Conservation (phyloP, 2,888 invertebrate species). For the Empis stercorea region DNA sequence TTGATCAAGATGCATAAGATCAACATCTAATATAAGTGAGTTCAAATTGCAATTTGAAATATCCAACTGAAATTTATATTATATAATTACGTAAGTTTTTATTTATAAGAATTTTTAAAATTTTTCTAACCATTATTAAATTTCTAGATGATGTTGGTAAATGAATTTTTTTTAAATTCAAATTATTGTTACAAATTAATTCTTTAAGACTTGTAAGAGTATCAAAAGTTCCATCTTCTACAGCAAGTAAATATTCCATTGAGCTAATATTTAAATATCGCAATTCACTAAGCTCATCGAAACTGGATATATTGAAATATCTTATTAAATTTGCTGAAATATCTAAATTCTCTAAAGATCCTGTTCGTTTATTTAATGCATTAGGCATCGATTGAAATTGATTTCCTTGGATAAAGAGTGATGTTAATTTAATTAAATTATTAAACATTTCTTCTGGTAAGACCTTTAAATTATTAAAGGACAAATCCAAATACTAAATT, state of each 20-base stretch:
- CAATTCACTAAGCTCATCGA: conserved; percentile 43
- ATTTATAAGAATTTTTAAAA: background rate
- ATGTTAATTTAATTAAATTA: conserved; percentile 39
- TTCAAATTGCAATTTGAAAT: conserved; percentile 48
- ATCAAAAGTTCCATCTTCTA: conserved; percentile 43
- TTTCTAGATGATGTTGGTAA: conserved; percentile 28
- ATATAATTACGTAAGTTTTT: background rate
- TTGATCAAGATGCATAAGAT: conserved; percentile 4
- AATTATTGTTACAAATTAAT: conserved; percentile 42
- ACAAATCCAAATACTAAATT: conserved; percentile 44
- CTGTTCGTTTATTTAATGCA: conserved; percentile 41
- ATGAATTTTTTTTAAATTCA: conserved; percentile 42
- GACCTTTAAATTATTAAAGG: conserved; percentile 44
- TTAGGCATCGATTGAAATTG: conserved; percentile 45
- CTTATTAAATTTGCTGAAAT: conserved; percentile 49
- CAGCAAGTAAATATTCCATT: conserved; percentile 41
- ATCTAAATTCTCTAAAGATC: conserved; percentile 43
- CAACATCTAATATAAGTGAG: conserved; percentile 24
- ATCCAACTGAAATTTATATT: conserved; percentile 40
- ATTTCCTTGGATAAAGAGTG: conserved; percentile 48
- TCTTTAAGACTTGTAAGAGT: conserved; percentile 32
- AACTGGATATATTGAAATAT: conserved; percentile 45
- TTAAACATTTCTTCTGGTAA: conserved; percentile 43
- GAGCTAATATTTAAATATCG: conserved; percentile 47
- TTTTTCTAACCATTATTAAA: conserved; percentile 21